Conservation (phyloP, 30 jellyfish, hydroid and myxozoan genomes). For the Pseudorhiza aurosa region DNA sequence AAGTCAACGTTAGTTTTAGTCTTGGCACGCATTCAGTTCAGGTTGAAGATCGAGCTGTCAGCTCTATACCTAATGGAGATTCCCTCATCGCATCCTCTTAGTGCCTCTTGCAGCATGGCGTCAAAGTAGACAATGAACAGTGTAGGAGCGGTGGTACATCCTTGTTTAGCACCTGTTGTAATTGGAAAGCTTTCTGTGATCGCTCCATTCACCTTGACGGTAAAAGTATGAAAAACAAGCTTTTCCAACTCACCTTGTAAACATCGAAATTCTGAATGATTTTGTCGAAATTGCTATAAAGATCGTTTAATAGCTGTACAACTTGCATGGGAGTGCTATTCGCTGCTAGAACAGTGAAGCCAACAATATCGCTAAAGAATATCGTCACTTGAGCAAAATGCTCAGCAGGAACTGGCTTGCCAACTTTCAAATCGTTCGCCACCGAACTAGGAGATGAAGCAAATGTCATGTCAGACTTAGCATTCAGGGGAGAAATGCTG, state of each 20-base stretch:
- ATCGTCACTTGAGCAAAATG: constrained; percentile 90
- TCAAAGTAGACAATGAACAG: too few species aligned
- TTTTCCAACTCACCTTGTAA: constrained; percentile 82
- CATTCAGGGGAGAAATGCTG: background rate
- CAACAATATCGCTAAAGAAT: constrained; percentile 97
- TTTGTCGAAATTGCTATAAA: constrained; percentile 83
- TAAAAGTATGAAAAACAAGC: too few species aligned
- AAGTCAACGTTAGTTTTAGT: too few species aligned
- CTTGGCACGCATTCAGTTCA: too few species aligned
- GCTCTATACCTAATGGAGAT: too few species aligned
- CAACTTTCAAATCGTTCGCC: constrained; percentile 91
- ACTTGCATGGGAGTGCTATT: constrained; percentile 89
- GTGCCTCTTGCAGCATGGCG: too few species aligned
- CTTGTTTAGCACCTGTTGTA: too few species aligned
- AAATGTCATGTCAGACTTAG: background rate
- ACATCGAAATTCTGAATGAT: constrained; percentile 86
- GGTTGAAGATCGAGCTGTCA: too few species aligned
- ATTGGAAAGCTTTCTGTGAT: too few species aligned
- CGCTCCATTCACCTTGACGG: too few species aligned
- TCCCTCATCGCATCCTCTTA: too few species aligned
- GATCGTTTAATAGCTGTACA: constrained; percentile 89
- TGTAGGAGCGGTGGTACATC: too few species aligned
- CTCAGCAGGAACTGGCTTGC: constrained; percentile 96
- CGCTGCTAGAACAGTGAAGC: constrained; percentile 90
- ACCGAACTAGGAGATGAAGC: constrained; percentile 58